Conservation (phyloP, 2,888 invertebrate species). For the Salticus scenicus region DNA sequence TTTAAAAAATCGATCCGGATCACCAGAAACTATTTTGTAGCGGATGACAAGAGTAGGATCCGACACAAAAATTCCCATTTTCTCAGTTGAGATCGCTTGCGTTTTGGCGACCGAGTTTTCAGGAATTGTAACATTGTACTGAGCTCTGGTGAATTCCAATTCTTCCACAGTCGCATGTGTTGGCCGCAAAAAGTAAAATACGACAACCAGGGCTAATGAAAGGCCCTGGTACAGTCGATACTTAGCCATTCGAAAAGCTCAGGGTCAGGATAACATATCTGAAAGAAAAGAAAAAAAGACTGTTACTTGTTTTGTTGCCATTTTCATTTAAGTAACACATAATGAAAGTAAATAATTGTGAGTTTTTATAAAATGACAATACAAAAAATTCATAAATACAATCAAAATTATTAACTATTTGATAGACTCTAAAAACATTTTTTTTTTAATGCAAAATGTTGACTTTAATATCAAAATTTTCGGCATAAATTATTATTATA, state of each 20-base stretch:
- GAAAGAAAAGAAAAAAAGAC: constrained; percentile 31
- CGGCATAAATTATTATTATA: too few species aligned
- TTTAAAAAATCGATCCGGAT: constrained; percentile 92
- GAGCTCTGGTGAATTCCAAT: constrained; percentile 83
- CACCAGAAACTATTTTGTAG: constrained; percentile 90
- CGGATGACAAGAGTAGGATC: constrained; percentile 79
- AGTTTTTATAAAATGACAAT: too few species aligned
- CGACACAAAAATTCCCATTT: constrained; percentile 85
- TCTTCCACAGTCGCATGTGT: constrained; percentile 31
- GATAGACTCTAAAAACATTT: too few species aligned
- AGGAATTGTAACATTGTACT: constrained; percentile 91
- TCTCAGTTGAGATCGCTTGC: constrained; percentile 83
- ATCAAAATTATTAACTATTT: too few species aligned
- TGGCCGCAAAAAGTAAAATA: constrained; percentile 23
- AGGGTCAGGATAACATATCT: constrained; percentile 59
- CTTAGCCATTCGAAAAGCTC: constrained; percentile 50
- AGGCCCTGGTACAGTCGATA: constrained; percentile 38
- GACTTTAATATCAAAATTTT: too few species aligned
- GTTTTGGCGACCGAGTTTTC: constrained; percentile 95
- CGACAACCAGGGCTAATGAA: constrained; percentile 28
- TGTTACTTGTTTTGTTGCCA: too few species aligned
- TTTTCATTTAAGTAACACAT: too few species aligned
- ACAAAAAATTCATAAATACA: too few species aligned
- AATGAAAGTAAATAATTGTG: too few species aligned
- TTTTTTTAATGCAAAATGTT: too few species aligned